These are phyloP conservation scores for Drosophila limbata DNA, from an alignment of 2,888 invertebrate species.

Conservation along the genomic window DNA sequence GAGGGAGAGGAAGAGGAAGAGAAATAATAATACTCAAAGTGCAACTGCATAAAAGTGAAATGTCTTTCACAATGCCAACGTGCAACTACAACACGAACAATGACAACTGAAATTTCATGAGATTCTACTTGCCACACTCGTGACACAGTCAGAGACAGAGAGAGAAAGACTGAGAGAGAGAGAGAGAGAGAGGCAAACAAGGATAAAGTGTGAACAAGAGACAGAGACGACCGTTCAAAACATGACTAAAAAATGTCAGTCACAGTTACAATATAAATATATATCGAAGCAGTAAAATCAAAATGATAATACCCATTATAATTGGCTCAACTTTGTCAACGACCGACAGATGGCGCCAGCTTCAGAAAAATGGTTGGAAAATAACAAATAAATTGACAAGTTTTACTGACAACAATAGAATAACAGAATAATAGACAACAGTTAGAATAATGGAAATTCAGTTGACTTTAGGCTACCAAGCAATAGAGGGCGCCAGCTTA, in stretches of 20 bases:
- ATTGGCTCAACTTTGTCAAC: conserved; percentile 31
- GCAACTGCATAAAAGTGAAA: conserved; percentile 81
- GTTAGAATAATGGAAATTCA: conserved; percentile 4
- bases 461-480: background rate
- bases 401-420: conserved; percentile 6
- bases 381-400: conserved; percentile 15
- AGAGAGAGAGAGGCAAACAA: background rate
- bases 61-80: conserved; percentile 78
- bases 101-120: conserved; percentile 65
- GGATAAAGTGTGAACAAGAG: background rate
- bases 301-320: conserved; percentile 28
- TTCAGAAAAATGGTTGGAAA: background rate
- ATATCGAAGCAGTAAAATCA: conserved; percentile 12
- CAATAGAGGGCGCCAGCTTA: background rate
- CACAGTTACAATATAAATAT: conserved; percentile 25
- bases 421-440: too few species aligned
- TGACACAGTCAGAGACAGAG: background rate
- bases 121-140: conserved; percentile 48
- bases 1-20: conserved; percentile 23
- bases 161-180: background rate
- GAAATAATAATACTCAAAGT: conserved; percentile 80
- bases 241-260: conserved; percentile 57
- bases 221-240: conserved; percentile 27
- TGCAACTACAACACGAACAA: conserved; percentile 32
- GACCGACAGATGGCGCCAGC: conserved; percentile 19